Percentiles rank a stretch among this genome's conserved stretches.
phyloP scores from a whole-genome alignment of 2,888 invertebrate species.

The Leptopilina drosophilae region DNA sequence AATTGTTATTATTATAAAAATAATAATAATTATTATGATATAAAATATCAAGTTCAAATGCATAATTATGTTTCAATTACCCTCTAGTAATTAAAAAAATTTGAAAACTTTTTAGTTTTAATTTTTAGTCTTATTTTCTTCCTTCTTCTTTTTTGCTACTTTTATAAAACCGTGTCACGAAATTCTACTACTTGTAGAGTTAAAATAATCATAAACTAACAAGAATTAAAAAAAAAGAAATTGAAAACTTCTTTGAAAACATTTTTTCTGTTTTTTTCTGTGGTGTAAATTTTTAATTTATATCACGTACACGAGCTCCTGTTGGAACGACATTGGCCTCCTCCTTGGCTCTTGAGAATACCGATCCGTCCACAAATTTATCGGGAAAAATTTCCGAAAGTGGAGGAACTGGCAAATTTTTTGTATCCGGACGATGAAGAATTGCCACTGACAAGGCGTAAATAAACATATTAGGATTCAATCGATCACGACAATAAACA shows the following conservation, averaged over 20 bases:
- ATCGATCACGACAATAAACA: constrained; percentile 84
- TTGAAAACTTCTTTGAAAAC: neutral
- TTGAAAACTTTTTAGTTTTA: no score
- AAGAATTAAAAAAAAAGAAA: neutral
- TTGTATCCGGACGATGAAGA: constrained; percentile 85
- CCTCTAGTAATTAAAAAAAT: no score
- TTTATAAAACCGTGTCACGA: no score
- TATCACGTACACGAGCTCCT: constrained; percentile 80
- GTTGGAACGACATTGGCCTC: constrained; percentile 82
- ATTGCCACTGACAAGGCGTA: constrained; percentile 88
- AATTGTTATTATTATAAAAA: no score
- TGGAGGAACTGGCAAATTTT: constrained; percentile 84
- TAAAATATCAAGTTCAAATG: no score
- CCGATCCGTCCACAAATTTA: constrained; percentile 87
- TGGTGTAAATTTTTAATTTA: neutral
- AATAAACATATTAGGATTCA: constrained; percentile 90
- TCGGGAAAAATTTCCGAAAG: constrained; percentile 89
- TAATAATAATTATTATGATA: no score
- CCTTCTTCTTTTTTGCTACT: no score
- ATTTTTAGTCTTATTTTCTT: no score
- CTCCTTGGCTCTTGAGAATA: constrained; percentile 84
- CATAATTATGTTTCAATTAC: no score
- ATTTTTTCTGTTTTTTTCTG: neutral
- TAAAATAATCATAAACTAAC: neutral
- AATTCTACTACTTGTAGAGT: no score